Conservation (phyloP, 2,888 invertebrate genomes). For the Scaptomyza polygonia region DNA sequence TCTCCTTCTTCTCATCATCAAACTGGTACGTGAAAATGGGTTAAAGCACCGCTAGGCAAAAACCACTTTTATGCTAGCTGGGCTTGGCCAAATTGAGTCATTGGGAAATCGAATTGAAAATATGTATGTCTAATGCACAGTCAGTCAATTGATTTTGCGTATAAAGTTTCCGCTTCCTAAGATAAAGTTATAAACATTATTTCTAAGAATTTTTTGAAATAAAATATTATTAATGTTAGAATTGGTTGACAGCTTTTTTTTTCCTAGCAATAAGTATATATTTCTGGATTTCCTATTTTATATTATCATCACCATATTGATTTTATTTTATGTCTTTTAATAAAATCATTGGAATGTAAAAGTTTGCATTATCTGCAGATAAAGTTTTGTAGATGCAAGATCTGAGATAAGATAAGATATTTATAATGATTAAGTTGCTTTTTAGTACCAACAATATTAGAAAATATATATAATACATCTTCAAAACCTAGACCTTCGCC, state of each 20-base stretch:
- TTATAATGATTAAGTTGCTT: not conserved
- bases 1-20: slow-evolving; percentile 30
- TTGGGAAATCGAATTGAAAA: slow-evolving; percentile 13
- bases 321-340: too few relatives aligned
- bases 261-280: too few relatives aligned
- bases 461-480: not conserved
- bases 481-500: not conserved
- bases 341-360: too few relatives aligned
- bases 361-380: too few relatives aligned
- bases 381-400: not conserved
- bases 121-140: not conserved
- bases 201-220: too few relatives aligned
- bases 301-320: too few relatives aligned
- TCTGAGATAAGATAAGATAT: not conserved
- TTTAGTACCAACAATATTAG: too few relatives aligned
- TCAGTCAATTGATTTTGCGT: slow-evolving; percentile 3
- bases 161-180: not conserved
- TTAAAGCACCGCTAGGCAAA: slow-evolving; percentile 44
- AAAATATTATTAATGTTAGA: too few relatives aligned
- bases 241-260: too few relatives aligned
- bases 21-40: slow-evolving; percentile 52
- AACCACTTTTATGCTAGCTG: slow-evolving; percentile 11
- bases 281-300: too few relatives aligned
- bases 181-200: too few relatives aligned
- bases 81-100: not conserved